Base-by-base conservation (phyloP, 2,113 vertebrate genomes). In the Pelecanus crispus region DNA sequence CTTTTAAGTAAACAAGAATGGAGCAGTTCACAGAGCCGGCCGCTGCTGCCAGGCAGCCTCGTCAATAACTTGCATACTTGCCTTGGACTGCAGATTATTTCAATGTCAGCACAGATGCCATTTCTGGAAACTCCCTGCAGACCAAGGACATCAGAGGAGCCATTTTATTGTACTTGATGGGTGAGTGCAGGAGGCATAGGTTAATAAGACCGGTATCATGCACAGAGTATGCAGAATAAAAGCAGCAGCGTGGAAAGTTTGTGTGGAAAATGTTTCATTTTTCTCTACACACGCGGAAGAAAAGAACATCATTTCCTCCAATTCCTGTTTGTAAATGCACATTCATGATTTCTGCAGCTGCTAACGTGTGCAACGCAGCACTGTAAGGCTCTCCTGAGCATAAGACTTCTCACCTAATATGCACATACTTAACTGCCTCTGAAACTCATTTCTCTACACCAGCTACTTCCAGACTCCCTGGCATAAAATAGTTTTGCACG, bases 71-170 rank as follows among this genome's bases (percentile, higher is more conserved):
- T 59, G 71, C 88, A 83, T 73, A n/a, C 82, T 94, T 93, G 90
- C 89, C 91, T 94, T 28, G 34, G 83, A 88, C 73, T 79, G 95
- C 90, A 94, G 94, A 96, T 95, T 96, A 89, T 93, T 94, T 97
- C 96, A 94, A 44, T 94, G 94, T 95, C 96, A 95, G 96, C 91
- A 91, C 92, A 94, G 91, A 95, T 94, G 95, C 94, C 86, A 26
- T 95, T 96, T 96, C 83, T 95, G 96, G 92, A 95, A 96, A 94
- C 86, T 96, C 95, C 96, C 96, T 73, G 86, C 84, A 94, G 96
- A 95, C 94, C 96, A 92, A 95, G 95, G 95, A 92, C 91, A 82
- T 91, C 78, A 72, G 94, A 97, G 92, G 71, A 96, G 91, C 96
- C 86, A 92, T 96, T 97, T 96, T 91, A 91, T 91, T 82, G 86